Evolutionary conservation across 1,140 invertebrate genomes (phyloP).

Genomic region (Leguminivora glycinivorella): DNA sequence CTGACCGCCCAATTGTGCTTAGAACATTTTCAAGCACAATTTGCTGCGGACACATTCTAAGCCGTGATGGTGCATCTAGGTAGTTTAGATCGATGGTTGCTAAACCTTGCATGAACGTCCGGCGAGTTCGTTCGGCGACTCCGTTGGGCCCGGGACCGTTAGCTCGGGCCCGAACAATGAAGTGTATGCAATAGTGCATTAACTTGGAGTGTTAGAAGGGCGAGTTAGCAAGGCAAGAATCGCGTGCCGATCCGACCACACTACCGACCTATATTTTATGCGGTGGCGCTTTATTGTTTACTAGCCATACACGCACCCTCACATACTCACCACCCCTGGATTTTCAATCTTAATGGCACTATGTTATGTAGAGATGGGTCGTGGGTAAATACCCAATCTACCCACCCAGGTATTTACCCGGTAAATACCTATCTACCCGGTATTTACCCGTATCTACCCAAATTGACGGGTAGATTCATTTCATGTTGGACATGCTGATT

Average conservation of each 20-base stretch:
- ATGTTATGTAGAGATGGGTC: too few species aligned
- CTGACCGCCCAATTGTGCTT: too few species aligned
- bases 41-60: too few species aligned
- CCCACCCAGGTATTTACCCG: too few species aligned
- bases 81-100: too few species aligned
- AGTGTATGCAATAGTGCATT: constrained; percentile 40
- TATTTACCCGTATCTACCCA: too few species aligned
- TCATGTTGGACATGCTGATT: too few species aligned
- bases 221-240: constrained; percentile 46
- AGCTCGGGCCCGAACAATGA: constrained; percentile 38
- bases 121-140: constrained; percentile 3
- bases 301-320: constrained; percentile 63
- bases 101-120: constrained; percentile 19
- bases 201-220: constrained; percentile 48
- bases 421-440: too few species aligned
- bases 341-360: not conserved
- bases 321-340: constrained; percentile 40
- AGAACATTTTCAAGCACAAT: too few species aligned
- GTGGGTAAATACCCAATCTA: too few species aligned
- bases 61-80: too few species aligned
- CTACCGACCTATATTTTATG: constrained; percentile 77
- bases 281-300: constrained; percentile 67
- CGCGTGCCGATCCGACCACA: constrained; percentile 63
- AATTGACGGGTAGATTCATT: too few species aligned
- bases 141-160: constrained; percentile 36